Base-by-base conservation (phyloP, 2,888 invertebrate species). In the Stenoptilia bipunctidactyla region DNA sequence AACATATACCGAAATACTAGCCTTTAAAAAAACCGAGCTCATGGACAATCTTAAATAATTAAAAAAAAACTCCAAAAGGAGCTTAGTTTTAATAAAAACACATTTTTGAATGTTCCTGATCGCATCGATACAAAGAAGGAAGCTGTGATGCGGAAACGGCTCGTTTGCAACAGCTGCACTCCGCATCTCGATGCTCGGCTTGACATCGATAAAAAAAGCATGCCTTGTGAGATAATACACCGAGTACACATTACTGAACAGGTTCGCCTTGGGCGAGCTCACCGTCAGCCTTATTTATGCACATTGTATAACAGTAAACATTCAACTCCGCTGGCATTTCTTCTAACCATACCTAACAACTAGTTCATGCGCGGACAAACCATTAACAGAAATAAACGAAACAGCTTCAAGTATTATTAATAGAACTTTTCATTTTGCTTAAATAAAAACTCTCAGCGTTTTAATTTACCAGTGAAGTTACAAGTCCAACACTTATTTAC, bases 401-500 rank as follows among this genome's bases (percentile, higher is more conserved):
- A n/a, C 2, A 30, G 9, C n/a, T 12, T 30, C 66, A 72, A 72
- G 80, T 82, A 80, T 79, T 79, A 76, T 68, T 79, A 67, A 74
- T 66, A 69, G 4, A 20, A 20, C 20, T 20, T 20, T 30, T 30
- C 60, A 58, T 76, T 73, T 75, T 74, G 71, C 79, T 77, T 82
- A 77, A 77, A 79, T 72, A 68, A 68, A 68, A 63, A 67, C 79
- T 80, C 79, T 64, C 58, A 71, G 65, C 72, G 67, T 68, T 66
- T 63, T 60, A 52, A 61, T 58, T 65, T 69, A 75, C 80, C 77
- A 82, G 80, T 82, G 82, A 71, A 66, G 69, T 66, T 72, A 75
- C 79, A 74, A 79, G 79, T 77, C 67, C 71, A 71, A 77, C 74
- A 72, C 71, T 74, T 73, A 83, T 82, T 80, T 77, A 79, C 73